Conservation (phyloP, 2,888 invertebrate species). For the Sepiola atlantica region DNA sequence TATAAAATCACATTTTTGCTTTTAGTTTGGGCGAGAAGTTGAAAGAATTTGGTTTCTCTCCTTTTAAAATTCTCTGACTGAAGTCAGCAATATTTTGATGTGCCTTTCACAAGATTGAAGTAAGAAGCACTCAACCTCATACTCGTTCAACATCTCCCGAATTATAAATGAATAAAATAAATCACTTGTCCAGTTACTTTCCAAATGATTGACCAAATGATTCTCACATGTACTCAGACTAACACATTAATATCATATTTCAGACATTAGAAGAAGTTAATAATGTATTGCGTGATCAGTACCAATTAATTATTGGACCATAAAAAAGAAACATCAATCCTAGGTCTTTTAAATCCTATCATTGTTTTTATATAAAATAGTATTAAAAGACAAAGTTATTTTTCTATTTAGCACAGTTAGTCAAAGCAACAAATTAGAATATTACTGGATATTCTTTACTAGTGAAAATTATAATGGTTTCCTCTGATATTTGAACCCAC, state of each 20-base stretch:
- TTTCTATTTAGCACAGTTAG: background rate
- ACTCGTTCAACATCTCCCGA: background rate
- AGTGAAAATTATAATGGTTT: no score
- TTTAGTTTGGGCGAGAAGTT: no score
- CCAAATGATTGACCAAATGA: background rate
- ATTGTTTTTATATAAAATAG: no score
- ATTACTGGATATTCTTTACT: no score
- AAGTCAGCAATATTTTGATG: background rate
- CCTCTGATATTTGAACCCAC: no score
- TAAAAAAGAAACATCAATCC: background rate
- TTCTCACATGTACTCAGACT: background rate
- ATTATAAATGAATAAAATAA: background rate
- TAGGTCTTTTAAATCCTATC: background rate
- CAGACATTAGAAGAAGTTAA: background rate
- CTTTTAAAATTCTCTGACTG: background rate
- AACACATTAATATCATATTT: background rate
- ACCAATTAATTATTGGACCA: background rate
- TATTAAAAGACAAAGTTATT: background rate
- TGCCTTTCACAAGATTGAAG: background rate
- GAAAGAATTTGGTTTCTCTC: background rate
- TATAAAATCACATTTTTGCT: background rate
- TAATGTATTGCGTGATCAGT: background rate
- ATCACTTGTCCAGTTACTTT: background rate
- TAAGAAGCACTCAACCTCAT: background rate
- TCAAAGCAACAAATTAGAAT: no score